Base-by-base conservation (phyloP, 2,888 invertebrate genomes). In the Horisme vitalbata region DNA sequence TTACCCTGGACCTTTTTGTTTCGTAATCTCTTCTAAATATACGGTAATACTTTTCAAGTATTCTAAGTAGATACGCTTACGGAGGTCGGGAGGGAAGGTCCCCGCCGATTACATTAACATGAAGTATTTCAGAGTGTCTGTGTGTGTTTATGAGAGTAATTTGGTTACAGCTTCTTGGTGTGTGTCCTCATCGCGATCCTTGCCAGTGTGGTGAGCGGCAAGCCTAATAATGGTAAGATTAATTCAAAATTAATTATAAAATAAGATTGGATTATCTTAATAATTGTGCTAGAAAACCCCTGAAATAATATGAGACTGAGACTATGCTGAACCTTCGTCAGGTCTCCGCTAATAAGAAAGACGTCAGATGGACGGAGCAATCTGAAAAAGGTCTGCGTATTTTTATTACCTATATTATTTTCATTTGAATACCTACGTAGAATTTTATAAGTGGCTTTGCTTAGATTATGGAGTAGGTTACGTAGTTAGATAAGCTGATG, bases 101-200 rank as follows among this genome's bases (percentile, higher is more conserved):
- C 8, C n/a, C 14, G 31, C 24, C 27, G 35, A 47, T 43, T 45
- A 51, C 26, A 45, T 51, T 54, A 45, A 18, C 38, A 48, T 34
- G 15, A 33, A 45, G 9, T n/a, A 5, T 12, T 8, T 13, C 10
- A 15, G 9, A 15, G 12, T n/a, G n/a, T n/a, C n/a, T n/a, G n/a
- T n/a, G 9, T 2, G 1, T 18, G 6, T 18, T 18, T 18, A 6
- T 18, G 18, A 4, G 18, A 6, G 18, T 18, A 18, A 6, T 28
- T 34, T 21, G 26, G 8, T 56, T 56, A 12, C 53, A 56, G 14
- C 1, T 5, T 38, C 6, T 20, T 36, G 23, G 15, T 26, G 27
- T 37, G 43, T 15, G 12, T 31, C 2, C 6, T 41, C 4, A 14
- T 33, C 31, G 24, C 20, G 6, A 6, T 27, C 10, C 5, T 43